These are phyloP conservation scores for Microcebus griseorufus DNA, from an alignment of 2,113 vertebrate genomes.

Conservation along the genomic window DNA sequence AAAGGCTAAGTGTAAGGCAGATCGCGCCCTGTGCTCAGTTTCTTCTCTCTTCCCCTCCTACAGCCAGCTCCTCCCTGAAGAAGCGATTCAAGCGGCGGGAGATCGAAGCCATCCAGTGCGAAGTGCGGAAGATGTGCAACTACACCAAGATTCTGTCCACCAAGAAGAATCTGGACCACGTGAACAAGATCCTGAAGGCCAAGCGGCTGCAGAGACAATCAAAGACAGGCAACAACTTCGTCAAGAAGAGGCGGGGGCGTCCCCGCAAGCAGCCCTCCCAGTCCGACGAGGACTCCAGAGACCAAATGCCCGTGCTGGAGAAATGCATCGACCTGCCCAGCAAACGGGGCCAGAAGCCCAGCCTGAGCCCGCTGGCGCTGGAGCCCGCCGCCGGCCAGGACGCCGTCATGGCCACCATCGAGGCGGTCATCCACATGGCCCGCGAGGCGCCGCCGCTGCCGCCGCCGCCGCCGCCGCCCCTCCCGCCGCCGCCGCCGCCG, in stretches of 20 bases:
- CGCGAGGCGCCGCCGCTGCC: conserved; percentile 83
- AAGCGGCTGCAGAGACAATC: conserved; percentile 99
- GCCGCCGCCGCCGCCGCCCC: conserved; percentile 72
- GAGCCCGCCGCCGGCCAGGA: conserved; percentile 90
- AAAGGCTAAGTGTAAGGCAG: background rate
- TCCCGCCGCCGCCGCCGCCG: conserved; percentile 59
- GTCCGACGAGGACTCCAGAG: conserved; percentile 89
- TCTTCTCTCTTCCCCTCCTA: conserved; percentile 68
- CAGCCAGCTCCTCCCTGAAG: conserved; percentile 88
- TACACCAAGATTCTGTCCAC: conserved; percentile 94
- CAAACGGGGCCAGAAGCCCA: conserved; percentile 88
- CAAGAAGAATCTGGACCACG: conserved; percentile 98
- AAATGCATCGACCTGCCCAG: conserved; percentile 95
- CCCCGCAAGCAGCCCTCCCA: conserved; percentile 93
- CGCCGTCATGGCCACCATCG: conserved; percentile 95
- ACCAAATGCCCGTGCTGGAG: conserved; percentile 97
- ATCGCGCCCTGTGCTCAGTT: background rate
- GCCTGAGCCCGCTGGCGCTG: conserved; percentile 89
- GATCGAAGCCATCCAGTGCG: conserved; percentile 96
- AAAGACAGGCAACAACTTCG: conserved; percentile 99
- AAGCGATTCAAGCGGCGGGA: conserved; percentile 94
- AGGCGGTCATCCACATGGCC: conserved; percentile 96
- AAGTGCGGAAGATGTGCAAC: conserved; percentile 95
- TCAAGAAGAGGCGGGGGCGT: conserved; percentile 94
- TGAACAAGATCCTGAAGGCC: conserved; percentile 99